Percentiles rank a stretch among this genome's conserved stretches.
phyloP scores from a whole-genome alignment of 2,113 vertebrate species.

The Trogon surrucura region DNA sequence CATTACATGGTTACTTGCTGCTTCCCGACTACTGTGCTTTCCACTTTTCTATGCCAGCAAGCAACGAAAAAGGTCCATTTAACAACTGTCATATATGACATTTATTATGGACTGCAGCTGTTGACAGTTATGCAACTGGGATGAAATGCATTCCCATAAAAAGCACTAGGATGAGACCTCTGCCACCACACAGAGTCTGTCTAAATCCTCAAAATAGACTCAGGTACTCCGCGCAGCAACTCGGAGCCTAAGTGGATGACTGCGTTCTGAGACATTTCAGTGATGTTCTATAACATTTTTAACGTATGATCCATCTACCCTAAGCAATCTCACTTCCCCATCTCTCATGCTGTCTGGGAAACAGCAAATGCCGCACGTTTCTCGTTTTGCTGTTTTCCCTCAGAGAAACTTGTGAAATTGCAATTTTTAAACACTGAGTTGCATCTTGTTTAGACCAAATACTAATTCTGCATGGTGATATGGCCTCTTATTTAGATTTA shows the following conservation, averaged over 20 bases:
- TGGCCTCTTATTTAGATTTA: neutral
- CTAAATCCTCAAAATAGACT: neutral
- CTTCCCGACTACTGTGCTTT: neutral
- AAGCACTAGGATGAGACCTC: neutral
- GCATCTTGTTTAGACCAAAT: neutral
- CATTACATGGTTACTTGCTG: neutral
- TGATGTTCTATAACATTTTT: neutral
- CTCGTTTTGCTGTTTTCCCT: neutral
- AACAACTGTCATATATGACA: neutral
- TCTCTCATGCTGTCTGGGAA: neutral
- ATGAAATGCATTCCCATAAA: conserved; percentile 21
- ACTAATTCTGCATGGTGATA: neutral
- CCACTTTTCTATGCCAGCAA: neutral
- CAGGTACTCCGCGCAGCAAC: neutral
- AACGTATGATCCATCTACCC: neutral
- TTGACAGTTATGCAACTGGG: conserved; percentile 9
- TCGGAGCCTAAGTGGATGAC: neutral
- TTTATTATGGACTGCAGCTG: conserved; percentile 6
- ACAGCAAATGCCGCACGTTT: neutral
- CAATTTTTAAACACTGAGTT: neutral
- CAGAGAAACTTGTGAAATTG: neutral
- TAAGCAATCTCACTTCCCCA: conserved; percentile 33
- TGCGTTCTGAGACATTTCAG: neutral
- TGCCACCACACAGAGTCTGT: neutral
- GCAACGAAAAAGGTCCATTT: neutral